These are phyloP conservation scores for Stenchaetothrips biformis DNA, from an alignment of 2,888 invertebrate species.

Conservation along the genomic window DNA sequence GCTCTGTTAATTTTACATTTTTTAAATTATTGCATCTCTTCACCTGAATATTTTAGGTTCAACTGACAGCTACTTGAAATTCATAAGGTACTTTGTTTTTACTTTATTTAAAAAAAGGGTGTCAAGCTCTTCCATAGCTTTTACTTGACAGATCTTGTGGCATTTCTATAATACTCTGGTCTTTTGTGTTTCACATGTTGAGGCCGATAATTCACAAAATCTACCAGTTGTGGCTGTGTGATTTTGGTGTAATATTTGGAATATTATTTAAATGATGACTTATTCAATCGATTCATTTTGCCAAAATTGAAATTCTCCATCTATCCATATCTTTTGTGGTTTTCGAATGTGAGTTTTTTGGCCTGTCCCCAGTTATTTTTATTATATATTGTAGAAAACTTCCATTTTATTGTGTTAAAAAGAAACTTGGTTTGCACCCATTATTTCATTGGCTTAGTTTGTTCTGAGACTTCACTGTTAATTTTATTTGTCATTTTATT, in stretches of 20 bases:
- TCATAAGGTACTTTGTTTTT: background rate
- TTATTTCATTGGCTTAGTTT: background rate
- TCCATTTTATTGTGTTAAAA: background rate
- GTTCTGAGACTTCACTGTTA: background rate
- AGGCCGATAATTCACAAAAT: background rate
- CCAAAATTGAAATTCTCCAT: background rate
- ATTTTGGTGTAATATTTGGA: background rate
- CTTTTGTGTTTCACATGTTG: no score
- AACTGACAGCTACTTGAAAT: background rate
- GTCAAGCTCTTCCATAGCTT: background rate
- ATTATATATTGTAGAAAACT: background rate
- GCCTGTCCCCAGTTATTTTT: background rate
- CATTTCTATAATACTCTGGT: background rate
- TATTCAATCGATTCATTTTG: slow-evolving; percentile 29
- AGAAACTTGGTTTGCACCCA: background rate
- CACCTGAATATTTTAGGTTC: no score
- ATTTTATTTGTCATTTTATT: background rate
- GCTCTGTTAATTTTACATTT: background rate
- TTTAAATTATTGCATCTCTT: background rate
- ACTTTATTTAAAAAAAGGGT: background rate
- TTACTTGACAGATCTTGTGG: background rate
- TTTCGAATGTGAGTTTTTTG: background rate
- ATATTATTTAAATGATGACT: slow-evolving; percentile 25
- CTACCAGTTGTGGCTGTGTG: background rate
- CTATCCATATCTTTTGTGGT: background rate